Evolutionary conservation across 2,113 vertebrate species (phyloP).

Genomic region (Prochilodus magdalenae): DNA sequence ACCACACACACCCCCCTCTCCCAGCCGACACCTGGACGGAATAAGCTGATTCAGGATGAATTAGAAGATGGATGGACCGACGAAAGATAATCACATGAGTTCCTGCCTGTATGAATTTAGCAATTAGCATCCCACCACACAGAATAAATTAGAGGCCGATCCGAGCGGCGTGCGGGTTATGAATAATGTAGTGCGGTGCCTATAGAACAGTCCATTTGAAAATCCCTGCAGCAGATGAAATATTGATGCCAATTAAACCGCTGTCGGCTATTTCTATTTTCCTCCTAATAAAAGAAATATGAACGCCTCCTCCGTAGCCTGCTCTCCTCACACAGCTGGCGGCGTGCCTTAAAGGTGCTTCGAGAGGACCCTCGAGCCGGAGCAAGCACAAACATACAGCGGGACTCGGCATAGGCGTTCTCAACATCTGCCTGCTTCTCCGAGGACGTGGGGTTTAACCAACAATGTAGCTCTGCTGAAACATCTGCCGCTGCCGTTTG

Average conservation of each 20-base stretch:
- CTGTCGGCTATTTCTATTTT: background rate
- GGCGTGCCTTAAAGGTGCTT: background rate
- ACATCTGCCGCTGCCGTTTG: background rate
- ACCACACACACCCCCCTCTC: conserved; percentile 52
- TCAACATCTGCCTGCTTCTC: background rate
- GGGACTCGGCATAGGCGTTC: background rate
- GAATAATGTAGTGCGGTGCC: conserved; percentile 65
- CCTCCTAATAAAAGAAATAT: background rate
- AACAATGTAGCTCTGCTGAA: background rate
- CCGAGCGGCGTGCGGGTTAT: conserved; percentile 59
- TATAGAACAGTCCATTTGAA: conserved; percentile 74
- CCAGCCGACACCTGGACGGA: conserved; percentile 48
- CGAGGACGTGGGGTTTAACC: background rate
- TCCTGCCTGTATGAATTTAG: conserved; percentile 62
- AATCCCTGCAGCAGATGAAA: conserved; percentile 60
- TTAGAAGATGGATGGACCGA: conserved; percentile 64
- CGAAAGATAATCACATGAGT: conserved; percentile 67
- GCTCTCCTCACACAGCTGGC: conserved; percentile 21
- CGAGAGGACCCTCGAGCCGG: background rate
- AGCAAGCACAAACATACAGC: background rate
- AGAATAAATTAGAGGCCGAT: conserved; percentile 69
- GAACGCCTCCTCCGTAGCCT: conserved; percentile 11
- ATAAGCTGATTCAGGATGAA: conserved; percentile 63
- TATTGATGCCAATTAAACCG: conserved; percentile 46
- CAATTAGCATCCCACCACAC: conserved; percentile 65